A percentile compares a stretch with the other conserved stretches of the same genome.
phyloP scores from a whole-genome alignment of 2,888 invertebrate genomes.

The Choristoneura rosaceana region DNA sequence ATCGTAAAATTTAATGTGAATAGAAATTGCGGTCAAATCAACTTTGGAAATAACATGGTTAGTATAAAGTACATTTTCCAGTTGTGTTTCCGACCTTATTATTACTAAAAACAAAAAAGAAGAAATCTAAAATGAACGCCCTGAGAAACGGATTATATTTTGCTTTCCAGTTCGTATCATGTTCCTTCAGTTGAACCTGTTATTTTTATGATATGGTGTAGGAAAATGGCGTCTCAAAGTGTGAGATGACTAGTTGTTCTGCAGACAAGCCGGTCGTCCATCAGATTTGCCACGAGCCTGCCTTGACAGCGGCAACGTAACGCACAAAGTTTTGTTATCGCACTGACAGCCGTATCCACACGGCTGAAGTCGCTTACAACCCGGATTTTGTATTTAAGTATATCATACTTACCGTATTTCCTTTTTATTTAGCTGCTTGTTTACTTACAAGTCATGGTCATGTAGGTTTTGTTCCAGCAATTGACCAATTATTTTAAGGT shows the following conservation, averaged over 20 bases:
- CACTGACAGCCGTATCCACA: conserved; percentile 3
- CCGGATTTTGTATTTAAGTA: background rate
- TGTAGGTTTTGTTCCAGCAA: no score
- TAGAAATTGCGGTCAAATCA: no score
- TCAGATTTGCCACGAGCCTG: conserved; percentile 21
- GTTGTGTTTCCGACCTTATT: no score
- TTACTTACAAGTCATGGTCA: background rate
- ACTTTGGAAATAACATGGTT: no score
- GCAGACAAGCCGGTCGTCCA: conserved; percentile 10
- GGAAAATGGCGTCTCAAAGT: background rate
- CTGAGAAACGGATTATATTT: no score
- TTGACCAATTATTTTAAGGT: no score
- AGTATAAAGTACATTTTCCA: no score
- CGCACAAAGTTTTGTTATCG: conserved; percentile 31
- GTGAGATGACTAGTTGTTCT: conserved; percentile 18
- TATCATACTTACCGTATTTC: background rate
- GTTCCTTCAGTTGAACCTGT: background rate
- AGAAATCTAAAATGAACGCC: no score
- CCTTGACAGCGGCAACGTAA: conserved; percentile 23
- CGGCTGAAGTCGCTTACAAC: conserved; percentile 1
- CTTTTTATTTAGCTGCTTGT: no score
- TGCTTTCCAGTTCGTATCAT: no score
- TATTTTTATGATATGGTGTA: background rate
- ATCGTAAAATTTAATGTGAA: no score
- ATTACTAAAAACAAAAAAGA: no score